Base-by-base conservation (phyloP, 92 coral and sea anemone species). In the Phymanthus crucifer region DNA sequence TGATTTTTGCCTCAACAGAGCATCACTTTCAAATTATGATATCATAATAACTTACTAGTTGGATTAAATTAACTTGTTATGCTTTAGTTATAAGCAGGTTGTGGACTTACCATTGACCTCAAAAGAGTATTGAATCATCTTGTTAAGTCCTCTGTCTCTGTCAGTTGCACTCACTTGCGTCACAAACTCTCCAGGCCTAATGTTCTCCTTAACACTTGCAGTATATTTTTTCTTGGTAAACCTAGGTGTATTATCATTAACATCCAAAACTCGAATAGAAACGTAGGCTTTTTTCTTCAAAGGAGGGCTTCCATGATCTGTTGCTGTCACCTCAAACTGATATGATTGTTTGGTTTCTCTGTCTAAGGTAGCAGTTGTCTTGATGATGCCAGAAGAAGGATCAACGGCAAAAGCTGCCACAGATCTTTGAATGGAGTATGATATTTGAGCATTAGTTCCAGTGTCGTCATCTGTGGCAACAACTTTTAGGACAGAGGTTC, bases 211-310 rank as follows among this genome's bases (percentile, higher is more conserved):
- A 57, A 95, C 70, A 6, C 82, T 73, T 3, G 82, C 89, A 34
- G 50, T 83, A 71, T 95, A 95, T 37, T 80, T 85, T 0, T 67
- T 73, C 76, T 89, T 40, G 16, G 66, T 48, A 68, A 95, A 95
- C 79, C 79, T 45, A 38, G 98, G 99, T 27, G 87, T 85, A 87
- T 95, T 93, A 81, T 95, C 99, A 76, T 95, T 95, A 3, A 93
- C 93, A 80, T 95, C 99, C 36, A 79, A 80, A 31, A 95, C 94
- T 0, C 85, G 92, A 21, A 95, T 87, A 45, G 69, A 85, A 32
- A 95, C 94, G 64, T 80, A 83, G 6, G 99, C 89, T 16, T 84
- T 88, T 56, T 91, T 89, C 27, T 89, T 88, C 23, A 79, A 78
- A 6, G 56, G 85, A 16, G 92, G 92, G 12, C 66, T 82, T 26